A percentile compares a stretch with the other conserved stretches of the same genome.
Conservation (phyloP, 2,797 vertebrate species). For the Lindbergichthys nudifrons region DNA sequence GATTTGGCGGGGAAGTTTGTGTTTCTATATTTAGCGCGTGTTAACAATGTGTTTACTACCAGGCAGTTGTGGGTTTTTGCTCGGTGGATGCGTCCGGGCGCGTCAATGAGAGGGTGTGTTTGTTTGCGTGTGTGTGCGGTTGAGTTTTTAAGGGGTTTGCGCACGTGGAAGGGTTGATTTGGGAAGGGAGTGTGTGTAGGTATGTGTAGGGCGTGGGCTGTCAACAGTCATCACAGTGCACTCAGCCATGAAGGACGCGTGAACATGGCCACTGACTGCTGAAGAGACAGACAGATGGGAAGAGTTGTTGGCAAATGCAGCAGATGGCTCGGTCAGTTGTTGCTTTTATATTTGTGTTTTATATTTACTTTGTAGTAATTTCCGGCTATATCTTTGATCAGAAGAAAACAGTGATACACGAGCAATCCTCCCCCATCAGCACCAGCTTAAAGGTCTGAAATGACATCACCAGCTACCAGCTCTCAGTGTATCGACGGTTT, state of each 20-base stretch:
- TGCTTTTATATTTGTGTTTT: not conserved
- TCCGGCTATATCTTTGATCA: too few species aligned
- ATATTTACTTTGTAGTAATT: too few species aligned
- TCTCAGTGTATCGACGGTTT: constrained; percentile 64
- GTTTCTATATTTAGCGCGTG: constrained; percentile 38
- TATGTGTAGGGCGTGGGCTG: constrained; percentile 9
- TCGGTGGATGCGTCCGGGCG: not conserved
- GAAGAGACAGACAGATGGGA: not conserved
- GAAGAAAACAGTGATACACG: too few species aligned
- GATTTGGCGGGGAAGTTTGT: not conserved
- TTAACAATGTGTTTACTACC: constrained; percentile 38
- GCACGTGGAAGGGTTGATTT: not conserved
- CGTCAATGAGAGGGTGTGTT: constrained; percentile 18
- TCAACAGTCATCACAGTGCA: not conserved
- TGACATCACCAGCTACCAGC: constrained; percentile 32
- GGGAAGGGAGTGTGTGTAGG: constrained; percentile 5
- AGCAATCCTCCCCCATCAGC: not conserved
- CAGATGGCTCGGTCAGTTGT: not conserved
- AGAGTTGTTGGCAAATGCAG: not conserved
- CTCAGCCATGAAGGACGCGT: not conserved
- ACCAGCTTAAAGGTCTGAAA: constrained; percentile 21
- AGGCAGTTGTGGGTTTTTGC: constrained; percentile 3
- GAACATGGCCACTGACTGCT: not conserved
- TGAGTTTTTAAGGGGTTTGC: constrained; percentile 7
- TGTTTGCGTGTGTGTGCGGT: constrained; percentile 10